Conservation (phyloP, 2,888 invertebrate genomes). For the Tipula vernalis region DNA sequence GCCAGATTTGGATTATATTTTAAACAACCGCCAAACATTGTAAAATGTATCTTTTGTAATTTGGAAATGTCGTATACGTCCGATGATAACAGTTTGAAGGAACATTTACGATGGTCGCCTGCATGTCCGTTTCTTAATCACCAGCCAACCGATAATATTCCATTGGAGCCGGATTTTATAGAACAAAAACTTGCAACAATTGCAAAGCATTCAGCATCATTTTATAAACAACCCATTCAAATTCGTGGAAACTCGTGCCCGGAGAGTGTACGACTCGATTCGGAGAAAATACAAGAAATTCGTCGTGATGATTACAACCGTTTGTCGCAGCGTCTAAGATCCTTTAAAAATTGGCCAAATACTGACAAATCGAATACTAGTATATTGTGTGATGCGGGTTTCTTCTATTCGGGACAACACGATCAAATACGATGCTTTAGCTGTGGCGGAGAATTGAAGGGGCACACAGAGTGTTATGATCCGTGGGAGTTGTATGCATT, state of each 20-base stretch:
- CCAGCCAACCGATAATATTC: constrained; percentile 50
- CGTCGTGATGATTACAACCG: not conserved
- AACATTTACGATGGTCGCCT: constrained; percentile 71
- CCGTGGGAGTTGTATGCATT: constrained; percentile 92
- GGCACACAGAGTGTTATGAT: constrained; percentile 82
- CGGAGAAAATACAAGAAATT: not conserved
- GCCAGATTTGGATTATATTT: constrained; percentile 78
- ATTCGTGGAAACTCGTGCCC: constrained; percentile 10
- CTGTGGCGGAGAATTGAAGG: constrained; percentile 85
- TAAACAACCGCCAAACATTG: constrained; percentile 59
- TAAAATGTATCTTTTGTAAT: constrained; percentile 68
- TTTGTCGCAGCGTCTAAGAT: constrained; percentile 49
- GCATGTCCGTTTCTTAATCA: constrained; percentile 64
- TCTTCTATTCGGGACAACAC: constrained; percentile 78
- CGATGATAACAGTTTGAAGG: constrained; percentile 65
- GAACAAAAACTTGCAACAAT: constrained; percentile 27
- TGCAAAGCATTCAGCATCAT: constrained; percentile 36
- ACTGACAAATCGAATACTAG: constrained; percentile 67
- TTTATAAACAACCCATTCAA: not conserved
- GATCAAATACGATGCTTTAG: constrained; percentile 89
- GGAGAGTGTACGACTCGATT: constrained; percentile 32
- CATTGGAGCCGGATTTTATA: constrained; percentile 32
- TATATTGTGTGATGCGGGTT: constrained; percentile 77
- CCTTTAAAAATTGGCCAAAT: constrained; percentile 71
- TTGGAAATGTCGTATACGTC: constrained; percentile 61